Base-by-base conservation (phyloP, 2,113 vertebrate species). In the Sturnus vulgaris region DNA sequence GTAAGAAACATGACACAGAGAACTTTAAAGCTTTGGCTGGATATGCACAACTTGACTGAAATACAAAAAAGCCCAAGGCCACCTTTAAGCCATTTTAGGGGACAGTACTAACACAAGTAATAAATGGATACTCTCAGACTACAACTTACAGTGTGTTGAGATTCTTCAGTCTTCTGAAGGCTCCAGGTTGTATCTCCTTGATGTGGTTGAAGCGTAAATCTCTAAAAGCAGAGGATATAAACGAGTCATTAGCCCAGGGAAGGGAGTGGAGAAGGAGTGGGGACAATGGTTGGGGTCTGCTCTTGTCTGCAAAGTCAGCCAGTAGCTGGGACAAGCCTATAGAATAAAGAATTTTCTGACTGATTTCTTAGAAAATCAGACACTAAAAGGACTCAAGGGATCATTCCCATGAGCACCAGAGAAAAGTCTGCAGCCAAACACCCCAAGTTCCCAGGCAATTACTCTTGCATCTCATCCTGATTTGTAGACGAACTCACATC, bases 151-250 rank as follows among this genome's bases (percentile, higher is more conserved):
- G 98, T 0, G 99, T 99, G 97, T 98, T 98, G 97, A 99, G 99
- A 96, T 98, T 98, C 94, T 98, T 98, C 92, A 99, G 93, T 70
- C 97, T 97, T 83, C 95, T 98, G 95, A 99, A 98, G 86, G 98
- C 98, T 71, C 98, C 98, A 28, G 97, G 97, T 44, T 98, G 97
- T 92, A 99, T 97, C 93, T 98, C 98, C 97, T 98, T 98, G 96
- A 99, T 99, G 97, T 97, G 99, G 97, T 99, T 99, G 97, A 99
- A 99, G 72, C 99, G 98, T 94, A 99, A 88, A 94, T 99, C 99
- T 95, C 99, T 99, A 97, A 35, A 96, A 92, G 88, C 60, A 96
- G 85, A 96, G 69, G 86, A 57, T 2, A 49, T 1, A 21, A 69
- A 63, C 4, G 30, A 73, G 15, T n/a, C 37, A 31, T 49, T 5